Evolutionary conservation across 64 coral and sea anemone genomes (phyloP), one percentile per base, ranked within the genome.

Genomic region (Hydrozoanthus tunicans): DNA sequence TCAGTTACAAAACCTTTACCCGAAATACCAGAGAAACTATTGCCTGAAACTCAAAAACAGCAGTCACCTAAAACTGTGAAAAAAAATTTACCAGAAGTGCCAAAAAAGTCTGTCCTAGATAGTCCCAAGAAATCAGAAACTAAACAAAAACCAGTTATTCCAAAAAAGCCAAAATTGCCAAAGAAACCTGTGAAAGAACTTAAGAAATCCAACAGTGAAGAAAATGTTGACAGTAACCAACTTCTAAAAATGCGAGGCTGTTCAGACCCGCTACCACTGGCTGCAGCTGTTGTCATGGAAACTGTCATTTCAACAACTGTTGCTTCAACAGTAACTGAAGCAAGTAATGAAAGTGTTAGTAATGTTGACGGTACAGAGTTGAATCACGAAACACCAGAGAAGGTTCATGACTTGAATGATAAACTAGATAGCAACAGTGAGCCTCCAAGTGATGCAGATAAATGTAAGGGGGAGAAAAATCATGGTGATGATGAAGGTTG

Each of bases 261-360:
- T 5, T 74, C 84, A 59, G 23, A 88, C 9, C 84, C 69, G 25
- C 12, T 86, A 5, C 82, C 82, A 60, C 15, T 88, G 55, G 67
- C 68, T 88, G 55, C 69, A 56, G 43, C 69, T 60, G 26, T 88
- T 59, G 20, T 54, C 56, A 62, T 88, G 53, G 69, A 5, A 88
- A 61, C 69, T 13, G 25, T 11, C 68, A 59, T 55, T 73, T 57
- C 55, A 17, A 25, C 59, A 9, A 55, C 24, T 73, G 67, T 4
- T 15, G 70, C 51, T 56, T 54, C 84, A 62, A 10, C 54, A 59
- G 55, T 60, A 32, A 26, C 57, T 65, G 61, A 82, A 82, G 52
- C 60, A 64, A 6, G 17, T 51, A 10, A 59, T n/a, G 56, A 51
- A 54, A 17, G 43, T 73, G 55, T 32, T 26, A 24, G 43, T 17